These are phyloP conservation scores for Eurystomus glaucurus DNA, from an alignment of 2,797 vertebrate genomes.

Conservation along the genomic window DNA sequence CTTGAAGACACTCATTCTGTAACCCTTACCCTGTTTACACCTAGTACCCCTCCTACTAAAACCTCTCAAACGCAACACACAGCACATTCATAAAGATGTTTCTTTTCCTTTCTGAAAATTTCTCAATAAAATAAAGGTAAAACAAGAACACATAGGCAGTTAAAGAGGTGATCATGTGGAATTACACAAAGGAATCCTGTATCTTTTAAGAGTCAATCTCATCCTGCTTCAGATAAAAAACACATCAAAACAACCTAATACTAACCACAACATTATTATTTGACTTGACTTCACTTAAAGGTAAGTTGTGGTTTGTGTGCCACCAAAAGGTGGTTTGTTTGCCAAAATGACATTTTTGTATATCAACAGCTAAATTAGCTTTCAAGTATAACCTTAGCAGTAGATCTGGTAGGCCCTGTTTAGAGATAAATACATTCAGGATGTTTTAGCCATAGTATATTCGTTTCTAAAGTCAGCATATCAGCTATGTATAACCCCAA, in stretches of 20 bases:
- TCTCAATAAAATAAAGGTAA: neutral
- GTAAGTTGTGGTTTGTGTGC: neutral
- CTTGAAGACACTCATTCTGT: fast-evolving
- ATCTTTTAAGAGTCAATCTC: neutral
- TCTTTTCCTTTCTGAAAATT: neutral
- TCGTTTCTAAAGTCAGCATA: neutral
- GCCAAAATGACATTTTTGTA: neutral
- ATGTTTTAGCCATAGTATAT: neutral
- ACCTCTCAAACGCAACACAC: neutral
- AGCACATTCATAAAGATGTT: neutral
- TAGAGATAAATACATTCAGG: neutral
- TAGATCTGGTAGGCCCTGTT: neutral
- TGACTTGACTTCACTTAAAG: neutral
- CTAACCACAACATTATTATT: neutral
- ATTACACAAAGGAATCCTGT: neutral
- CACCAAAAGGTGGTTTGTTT: neutral
- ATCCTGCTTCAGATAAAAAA: neutral
- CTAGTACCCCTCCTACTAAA: neutral
- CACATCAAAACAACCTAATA: neutral
- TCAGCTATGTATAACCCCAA: neutral
- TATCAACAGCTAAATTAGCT: neutral
- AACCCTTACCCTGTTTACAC: neutral
- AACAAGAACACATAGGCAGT: fast-evolving
- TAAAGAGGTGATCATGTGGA: neutral
- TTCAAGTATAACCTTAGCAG: neutral